phyloP scores from a whole-genome alignment of 2,113 vertebrate genomes.

The Mustela nigripes region DNA sequence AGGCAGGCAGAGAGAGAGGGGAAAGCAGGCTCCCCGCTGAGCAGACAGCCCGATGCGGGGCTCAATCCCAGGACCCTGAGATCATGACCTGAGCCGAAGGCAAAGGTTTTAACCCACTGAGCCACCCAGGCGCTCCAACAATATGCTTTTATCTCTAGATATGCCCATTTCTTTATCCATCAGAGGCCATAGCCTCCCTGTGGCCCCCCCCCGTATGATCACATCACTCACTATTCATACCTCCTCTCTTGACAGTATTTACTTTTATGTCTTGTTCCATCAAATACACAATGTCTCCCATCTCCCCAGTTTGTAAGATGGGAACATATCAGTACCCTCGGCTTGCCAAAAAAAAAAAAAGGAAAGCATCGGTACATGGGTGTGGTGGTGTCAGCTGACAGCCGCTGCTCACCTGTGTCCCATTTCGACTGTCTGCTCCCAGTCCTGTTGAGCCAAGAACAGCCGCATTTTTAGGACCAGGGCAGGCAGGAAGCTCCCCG shows the following conservation, averaged over 20 bases:
- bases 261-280: neutral
- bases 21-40: too few relatives aligned
- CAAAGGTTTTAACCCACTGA: too few relatives aligned
- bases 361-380: neutral
- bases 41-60: too few relatives aligned
- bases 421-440: slow-evolving; percentile 87
- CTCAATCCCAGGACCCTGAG: too few relatives aligned
- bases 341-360: neutral
- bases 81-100: too few relatives aligned
- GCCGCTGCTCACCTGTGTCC: slow-evolving; percentile 80
- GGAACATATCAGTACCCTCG: rapidly evolving
- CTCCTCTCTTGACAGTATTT: neutral
- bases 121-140: neutral
- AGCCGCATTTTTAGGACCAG: slow-evolving; percentile 88
- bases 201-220: too few relatives aligned
- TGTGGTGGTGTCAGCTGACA: rapidly evolving
- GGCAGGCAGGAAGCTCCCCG: slow-evolving; percentile 85
- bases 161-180: neutral
- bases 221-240: too few relatives aligned
- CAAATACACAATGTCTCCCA: neutral
- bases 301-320: neutral
- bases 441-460: slow-evolving; percentile 87
- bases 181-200: neutral
- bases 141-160: too few relatives aligned
- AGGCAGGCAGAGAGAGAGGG: too few relatives aligned